Conservation (phyloP, 2,888 invertebrate genomes). For the Druceiella hillmani region DNA sequence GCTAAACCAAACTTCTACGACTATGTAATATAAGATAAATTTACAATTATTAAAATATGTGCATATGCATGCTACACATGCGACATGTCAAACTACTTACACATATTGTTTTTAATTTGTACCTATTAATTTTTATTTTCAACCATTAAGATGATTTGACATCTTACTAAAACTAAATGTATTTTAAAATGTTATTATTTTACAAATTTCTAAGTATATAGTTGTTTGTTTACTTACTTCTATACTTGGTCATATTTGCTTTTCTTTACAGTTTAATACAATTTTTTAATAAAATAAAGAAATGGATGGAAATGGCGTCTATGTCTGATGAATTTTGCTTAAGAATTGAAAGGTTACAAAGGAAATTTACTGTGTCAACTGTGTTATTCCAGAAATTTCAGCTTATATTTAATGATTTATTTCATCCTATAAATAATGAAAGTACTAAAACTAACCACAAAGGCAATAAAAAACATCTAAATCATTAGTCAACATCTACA, state of each 20-base stretch:
- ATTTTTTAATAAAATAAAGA: conserved; percentile 91
- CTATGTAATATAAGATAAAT: conserved; percentile 86
- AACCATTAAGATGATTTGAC: too few relatives aligned
- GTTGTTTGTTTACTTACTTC: too few relatives aligned
- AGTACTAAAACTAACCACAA: conserved; percentile 52
- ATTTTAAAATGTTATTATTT: too few relatives aligned
- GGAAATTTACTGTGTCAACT: conserved; percentile 89
- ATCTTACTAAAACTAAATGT: too few relatives aligned
- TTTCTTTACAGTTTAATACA: conserved; percentile 70
- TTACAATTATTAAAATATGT: too few relatives aligned
- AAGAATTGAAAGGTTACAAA: conserved; percentile 78
- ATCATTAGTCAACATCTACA: too few relatives aligned
- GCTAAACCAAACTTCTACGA: conserved; percentile 81
- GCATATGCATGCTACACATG: too few relatives aligned
- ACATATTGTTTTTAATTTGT: too few relatives aligned
- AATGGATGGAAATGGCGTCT: conserved; percentile 93
- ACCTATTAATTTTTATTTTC: too few relatives aligned
- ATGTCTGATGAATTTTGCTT: conserved; percentile 76
- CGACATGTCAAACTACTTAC: too few relatives aligned
- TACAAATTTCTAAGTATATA: too few relatives aligned
- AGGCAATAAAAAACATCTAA: conserved; percentile 52
- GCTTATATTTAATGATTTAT: conserved; percentile 83
- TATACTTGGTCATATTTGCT: too few relatives aligned
- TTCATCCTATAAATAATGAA: conserved; percentile 60
- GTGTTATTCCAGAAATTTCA: conserved; percentile 91